Evolutionary conservation across 1,140 invertebrate species (phyloP).

Genomic region (Parasteatoda tepidariorum): DNA sequence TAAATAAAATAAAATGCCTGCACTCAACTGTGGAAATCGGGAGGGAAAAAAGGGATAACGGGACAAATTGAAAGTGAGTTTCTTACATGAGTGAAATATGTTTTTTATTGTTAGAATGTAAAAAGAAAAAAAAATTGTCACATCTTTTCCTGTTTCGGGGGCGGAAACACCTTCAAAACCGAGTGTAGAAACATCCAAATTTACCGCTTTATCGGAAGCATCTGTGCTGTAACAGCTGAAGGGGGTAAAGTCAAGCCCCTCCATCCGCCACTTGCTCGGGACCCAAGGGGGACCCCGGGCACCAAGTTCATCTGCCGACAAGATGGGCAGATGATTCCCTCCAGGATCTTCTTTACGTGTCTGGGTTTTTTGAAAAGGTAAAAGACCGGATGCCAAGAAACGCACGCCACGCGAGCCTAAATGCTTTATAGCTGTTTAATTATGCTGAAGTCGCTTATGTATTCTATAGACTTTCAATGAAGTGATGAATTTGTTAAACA

Average conservation of each 20-base stretch:
- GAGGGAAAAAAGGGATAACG: too few species aligned
- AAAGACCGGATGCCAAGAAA: slow-evolving; percentile 16
- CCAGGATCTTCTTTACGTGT: not conserved
- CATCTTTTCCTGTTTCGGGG: slow-evolving; percentile 12
- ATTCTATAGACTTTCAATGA: not conserved
- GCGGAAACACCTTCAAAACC: slow-evolving; percentile 7
- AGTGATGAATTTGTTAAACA: not conserved
- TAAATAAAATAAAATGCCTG: too few species aligned
- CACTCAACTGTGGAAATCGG: too few species aligned
- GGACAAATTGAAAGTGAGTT: too few species aligned
- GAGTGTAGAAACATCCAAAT: slow-evolving; percentile 28
- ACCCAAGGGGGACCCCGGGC: not conserved
- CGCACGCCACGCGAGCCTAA: slow-evolving; percentile 6
- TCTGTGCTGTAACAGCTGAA: slow-evolving; percentile 34
- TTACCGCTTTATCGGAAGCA: slow-evolving; percentile 36
- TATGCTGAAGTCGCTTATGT: not conserved
- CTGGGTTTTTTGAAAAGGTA: not conserved
- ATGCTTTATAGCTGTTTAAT: slow-evolving; percentile 2
- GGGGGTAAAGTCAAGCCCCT: slow-evolving; percentile 1
- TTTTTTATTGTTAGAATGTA: too few species aligned
- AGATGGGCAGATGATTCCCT: slow-evolving; percentile 37
- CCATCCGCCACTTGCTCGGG: slow-evolving; percentile 5
- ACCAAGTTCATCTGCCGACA: slow-evolving; percentile 14
- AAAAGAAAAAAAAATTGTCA: not conserved
- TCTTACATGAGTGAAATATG: too few species aligned